Conservation (phyloP, 2,888 invertebrate species). For the Drosophila meridionalis region DNA sequence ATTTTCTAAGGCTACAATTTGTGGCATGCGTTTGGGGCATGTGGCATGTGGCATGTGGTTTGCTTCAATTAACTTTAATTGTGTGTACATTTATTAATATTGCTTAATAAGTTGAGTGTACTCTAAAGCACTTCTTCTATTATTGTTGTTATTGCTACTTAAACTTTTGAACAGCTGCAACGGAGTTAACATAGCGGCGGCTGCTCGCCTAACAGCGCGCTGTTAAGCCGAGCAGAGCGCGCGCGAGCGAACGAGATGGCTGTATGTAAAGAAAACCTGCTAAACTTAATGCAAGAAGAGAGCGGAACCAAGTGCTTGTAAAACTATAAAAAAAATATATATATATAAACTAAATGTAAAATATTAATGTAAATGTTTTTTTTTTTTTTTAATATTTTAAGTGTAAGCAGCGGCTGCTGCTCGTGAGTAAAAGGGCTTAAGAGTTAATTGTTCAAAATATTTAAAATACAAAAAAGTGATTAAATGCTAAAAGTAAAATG, state of each 20-base stretch:
- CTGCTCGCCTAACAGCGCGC: conserved; percentile 17
- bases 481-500: conserved; percentile 3
- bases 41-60: conserved; percentile 21
- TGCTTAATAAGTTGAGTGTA: conserved; percentile 10
- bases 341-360: conserved; percentile 52
- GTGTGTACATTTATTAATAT: conserved; percentile 20
- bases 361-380: conserved; percentile 13
- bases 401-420: conserved; percentile 37
- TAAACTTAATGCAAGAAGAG: conserved; percentile 17
- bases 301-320: conserved; percentile 18
- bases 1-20: conserved; percentile 66
- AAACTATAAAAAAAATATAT: conserved; percentile 20
- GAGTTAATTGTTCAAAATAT: conserved; percentile 30
- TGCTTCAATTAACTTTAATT: not conserved
- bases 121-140: conserved; percentile 6
- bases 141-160: not conserved
- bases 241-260: conserved; percentile 5
- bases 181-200: conserved; percentile 26
- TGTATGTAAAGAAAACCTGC: not conserved
- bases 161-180: conserved; percentile 17
- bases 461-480: conserved; percentile 24
- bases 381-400: conserved; percentile 31
- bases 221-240: conserved; percentile 10
- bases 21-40: conserved; percentile 33
- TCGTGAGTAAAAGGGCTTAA: conserved; percentile 54